Percentiles rank a stretch among this genome's conserved stretches.
phyloP scores from a whole-genome alignment of 2,797 vertebrate species.

The Masticophis lateralis region DNA sequence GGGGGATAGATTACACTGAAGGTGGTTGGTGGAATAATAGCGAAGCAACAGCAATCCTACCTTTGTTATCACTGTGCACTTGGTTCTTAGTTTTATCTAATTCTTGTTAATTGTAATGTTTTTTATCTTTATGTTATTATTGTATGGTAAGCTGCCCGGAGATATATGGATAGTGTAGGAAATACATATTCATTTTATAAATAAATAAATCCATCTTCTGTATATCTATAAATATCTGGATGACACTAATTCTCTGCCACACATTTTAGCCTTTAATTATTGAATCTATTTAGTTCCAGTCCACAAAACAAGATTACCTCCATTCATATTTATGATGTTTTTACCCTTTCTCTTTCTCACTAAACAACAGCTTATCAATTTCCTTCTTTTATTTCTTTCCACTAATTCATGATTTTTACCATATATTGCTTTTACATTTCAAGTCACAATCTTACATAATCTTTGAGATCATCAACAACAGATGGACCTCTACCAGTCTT shows the following conservation, averaged over 20 bases:
- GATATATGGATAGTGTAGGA: background rate
- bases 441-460: background rate
- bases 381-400: background rate
- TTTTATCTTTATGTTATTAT: background rate
- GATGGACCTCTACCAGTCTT: background rate
- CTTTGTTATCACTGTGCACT: background rate
- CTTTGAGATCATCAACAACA: background rate
- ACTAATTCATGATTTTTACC: background rate
- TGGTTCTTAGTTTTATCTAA: background rate
- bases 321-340: background rate
- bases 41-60: background rate
- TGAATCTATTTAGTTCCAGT: background rate
- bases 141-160: background rate
- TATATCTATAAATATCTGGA: background rate
- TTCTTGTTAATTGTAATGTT: background rate
- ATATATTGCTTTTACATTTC: background rate
- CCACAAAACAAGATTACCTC: background rate
- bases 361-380: background rate
- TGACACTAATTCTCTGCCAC: background rate
- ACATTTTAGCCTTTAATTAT: background rate
- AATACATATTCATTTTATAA: background rate
- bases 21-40: background rate
- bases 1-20: background rate
- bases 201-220: background rate
- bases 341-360: background rate